Conservation (phyloP, 2,113 vertebrate species). For the Pachyramphus minor region DNA sequence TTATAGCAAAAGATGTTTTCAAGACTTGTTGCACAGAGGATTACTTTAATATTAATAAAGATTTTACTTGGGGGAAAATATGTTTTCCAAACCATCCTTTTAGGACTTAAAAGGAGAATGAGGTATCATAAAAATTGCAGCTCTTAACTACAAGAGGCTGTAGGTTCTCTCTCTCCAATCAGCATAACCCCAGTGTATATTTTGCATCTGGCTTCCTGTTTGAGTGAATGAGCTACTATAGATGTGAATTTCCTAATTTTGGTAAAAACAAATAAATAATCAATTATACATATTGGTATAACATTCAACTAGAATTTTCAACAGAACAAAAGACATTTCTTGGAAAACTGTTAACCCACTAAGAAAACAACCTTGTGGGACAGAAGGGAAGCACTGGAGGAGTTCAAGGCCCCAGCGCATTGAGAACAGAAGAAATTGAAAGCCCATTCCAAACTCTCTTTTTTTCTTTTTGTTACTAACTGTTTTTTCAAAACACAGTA, state of each 20-base stretch:
- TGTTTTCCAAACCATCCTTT: neutral
- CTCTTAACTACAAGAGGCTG: neutral
- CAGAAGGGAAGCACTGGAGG: neutral
- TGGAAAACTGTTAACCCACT: neutral
- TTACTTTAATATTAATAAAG: neutral
- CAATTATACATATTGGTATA: neutral
- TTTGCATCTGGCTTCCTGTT: neutral
- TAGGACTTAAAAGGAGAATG: neutral
- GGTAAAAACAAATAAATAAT: neutral
- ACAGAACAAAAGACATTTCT: neutral
- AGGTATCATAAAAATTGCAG: neutral
- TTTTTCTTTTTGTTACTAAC: neutral
- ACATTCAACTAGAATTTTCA: neutral
- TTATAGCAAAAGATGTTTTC: neutral
- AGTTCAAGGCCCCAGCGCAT: neutral
- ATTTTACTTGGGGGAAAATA: neutral
- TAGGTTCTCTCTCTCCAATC: neutral
- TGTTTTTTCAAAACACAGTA: neutral
- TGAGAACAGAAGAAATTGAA: neutral
- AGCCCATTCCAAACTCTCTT: neutral
- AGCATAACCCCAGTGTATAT: neutral
- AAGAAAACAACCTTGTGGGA: fast-evolving
- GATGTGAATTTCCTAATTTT: neutral
- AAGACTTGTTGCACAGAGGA: neutral
- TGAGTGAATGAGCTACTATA: neutral